phyloP scores from a whole-genome alignment of 2,113 vertebrate genomes.

The Psittacula cyanocephala region DNA sequence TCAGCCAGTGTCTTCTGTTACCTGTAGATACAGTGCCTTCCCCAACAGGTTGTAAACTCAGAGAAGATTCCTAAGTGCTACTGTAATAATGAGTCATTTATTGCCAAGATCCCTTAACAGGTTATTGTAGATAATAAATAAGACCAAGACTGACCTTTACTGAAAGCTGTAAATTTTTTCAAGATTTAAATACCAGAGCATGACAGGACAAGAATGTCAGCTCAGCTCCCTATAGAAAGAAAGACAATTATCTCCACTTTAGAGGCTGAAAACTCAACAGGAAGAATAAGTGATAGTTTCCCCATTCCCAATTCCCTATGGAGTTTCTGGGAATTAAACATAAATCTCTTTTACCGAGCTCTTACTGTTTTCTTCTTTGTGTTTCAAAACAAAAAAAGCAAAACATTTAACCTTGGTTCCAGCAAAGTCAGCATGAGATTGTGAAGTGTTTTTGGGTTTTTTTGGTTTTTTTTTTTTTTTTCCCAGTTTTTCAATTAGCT shows the following conservation, averaged over 20 bases:
- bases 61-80: slow-evolving; percentile 32
- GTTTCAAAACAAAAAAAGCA: not conserved
- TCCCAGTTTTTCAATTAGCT: not conserved
- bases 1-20: not conserved
- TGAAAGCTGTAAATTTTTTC: slow-evolving; percentile 5
- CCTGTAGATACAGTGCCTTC: not conserved
- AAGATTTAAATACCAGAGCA: slow-evolving; percentile 19
- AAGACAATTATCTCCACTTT: not conserved
- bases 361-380: not conserved
- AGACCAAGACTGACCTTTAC: not conserved
- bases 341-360: not conserved
- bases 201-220: not conserved
- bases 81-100: not conserved
- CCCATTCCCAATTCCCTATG: not conserved
- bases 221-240: not conserved
- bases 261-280: not conserved
- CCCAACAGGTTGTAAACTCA: slow-evolving; percentile 1
- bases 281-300: not conserved
- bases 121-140: slow-evolving; percentile 37
- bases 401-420: not conserved
- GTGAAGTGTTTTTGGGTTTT: not conserved
- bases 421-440: not conserved
- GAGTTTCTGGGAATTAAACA: not conserved
- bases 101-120: not conserved
- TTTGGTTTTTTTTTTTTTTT: not conserved